Evolutionary conservation across 2,113 vertebrate species (phyloP).

Genomic region (Ivindomyrus marchei): DNA sequence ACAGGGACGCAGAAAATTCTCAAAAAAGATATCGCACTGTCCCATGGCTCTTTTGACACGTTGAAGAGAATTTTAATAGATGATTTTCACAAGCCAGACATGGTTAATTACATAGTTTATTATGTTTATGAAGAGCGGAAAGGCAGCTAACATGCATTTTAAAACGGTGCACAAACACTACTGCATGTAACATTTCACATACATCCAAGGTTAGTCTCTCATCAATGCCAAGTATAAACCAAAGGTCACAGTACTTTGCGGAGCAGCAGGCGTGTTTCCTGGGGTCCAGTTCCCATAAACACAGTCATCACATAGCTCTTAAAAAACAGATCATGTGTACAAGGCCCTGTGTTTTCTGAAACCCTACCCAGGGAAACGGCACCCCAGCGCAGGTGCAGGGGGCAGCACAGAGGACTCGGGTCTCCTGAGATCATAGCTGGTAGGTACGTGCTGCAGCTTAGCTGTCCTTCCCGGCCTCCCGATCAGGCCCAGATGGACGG

Average conservation of each 20-base stretch:
- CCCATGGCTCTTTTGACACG: neutral
- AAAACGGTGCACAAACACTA: neutral
- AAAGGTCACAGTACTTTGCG: neutral
- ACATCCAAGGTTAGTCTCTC: neutral
- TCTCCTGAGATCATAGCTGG: neutral
- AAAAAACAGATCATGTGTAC: neutral
- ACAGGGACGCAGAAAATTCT: neutral
- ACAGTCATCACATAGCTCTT: neutral
- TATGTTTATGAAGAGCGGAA: neutral
- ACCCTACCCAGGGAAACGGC: neutral
- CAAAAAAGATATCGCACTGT: neutral
- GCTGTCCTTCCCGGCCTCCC: neutral
- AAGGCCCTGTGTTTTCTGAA: neutral
- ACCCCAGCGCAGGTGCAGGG: neutral
- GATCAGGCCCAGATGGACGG: neutral
- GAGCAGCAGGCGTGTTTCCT: neutral
- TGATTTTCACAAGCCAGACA: neutral
- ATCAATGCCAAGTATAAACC: neutral
- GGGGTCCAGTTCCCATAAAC: neutral
- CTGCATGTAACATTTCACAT: neutral
- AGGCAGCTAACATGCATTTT: neutral
- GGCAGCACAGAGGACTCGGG: neutral
- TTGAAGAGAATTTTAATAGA: neutral
- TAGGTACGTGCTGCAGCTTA: neutral
- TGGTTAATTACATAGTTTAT: neutral